Evolutionary conservation across 2,888 invertebrate genomes (phyloP), one percentile per base, ranked within the genome.

Genomic region (Philhelius pedissequus): DNA sequence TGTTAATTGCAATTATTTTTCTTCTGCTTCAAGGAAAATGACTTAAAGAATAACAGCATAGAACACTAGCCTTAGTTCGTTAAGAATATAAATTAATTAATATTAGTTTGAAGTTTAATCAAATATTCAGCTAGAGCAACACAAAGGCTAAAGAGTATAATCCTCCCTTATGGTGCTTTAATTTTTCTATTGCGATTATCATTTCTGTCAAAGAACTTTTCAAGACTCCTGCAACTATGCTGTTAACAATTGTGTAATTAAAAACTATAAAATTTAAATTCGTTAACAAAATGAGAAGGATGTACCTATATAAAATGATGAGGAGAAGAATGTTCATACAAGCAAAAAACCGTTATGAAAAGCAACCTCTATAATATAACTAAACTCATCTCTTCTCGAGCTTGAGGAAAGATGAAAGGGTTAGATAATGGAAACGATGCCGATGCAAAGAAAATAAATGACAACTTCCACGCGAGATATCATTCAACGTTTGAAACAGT

Each of bases 401-500:
- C 50, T 50, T 60, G 43, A 76, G 60, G 20, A 18, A 64, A 48
- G 64, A 27, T 48, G 45, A 32, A 64, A 64, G 64, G 48, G 32
- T 56, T 64, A 32, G 27, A 35, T 71, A 71, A 68, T 71, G 71
- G 58, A 64, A 70, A 27, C 25, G 70, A 66, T 76, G 56, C 56
- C 40, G 70, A 66, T 76, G 70, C 27, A 71, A 76, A 60, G 64
- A 71, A 68, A 52, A 76, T 71, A 66, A 81, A 81, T 81, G 71
- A 60, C 60, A 81, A 76, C 38, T 81, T 71, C 66, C 76, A 81
- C 70, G 66, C 81, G 50, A 76, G 38, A 66, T 68, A 68, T 81
- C 66, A 76, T 68, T 68, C 76, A 81, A 40, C 76, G 50, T 76
- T 56, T 70, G 64, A 70, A 70, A 50, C 20, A 64, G 69, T 50